Conservation (phyloP, 1,140 invertebrate genomes). For the Lutraria rhynchaena region DNA sequence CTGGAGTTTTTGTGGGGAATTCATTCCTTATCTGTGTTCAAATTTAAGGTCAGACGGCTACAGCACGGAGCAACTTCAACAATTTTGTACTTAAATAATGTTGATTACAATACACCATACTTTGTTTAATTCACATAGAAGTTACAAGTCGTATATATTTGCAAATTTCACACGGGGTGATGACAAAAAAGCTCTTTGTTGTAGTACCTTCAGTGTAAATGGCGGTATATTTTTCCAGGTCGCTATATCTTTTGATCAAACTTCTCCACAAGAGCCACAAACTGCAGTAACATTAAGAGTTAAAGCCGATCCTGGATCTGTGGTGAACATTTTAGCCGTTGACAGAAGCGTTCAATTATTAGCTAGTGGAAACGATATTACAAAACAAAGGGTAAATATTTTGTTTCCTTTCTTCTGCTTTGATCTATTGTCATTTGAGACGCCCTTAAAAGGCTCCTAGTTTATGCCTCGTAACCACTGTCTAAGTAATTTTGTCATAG, state of each 20-base stretch:
- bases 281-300: conserved; percentile 88
- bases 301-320: conserved; percentile 91
- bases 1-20: no score
- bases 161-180: no score
- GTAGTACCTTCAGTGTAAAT: background rate
- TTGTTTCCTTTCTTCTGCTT: background rate
- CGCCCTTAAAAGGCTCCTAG: background rate
- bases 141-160: no score
- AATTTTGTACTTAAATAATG: background rate
- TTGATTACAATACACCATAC: background rate
- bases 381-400: conserved; percentile 80
- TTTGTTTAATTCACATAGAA: background rate
- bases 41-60: background rate
- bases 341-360: conserved; percentile 92
- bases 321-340: conserved; percentile 91
- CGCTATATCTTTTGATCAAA: conserved; percentile 30
- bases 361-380: conserved; percentile 84
- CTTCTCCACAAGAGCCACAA: conserved; percentile 4
- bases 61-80: background rate
- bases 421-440: background rate
- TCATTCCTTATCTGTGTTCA: no score
- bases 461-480: background rate
- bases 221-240: conserved; percentile 34
- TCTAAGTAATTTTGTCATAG: background rate
- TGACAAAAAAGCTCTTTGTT: no score